Percentiles rank a stretch among this genome's conserved stretches.
phyloP scores from a whole-genome alignment of 2,113 vertebrate genomes.

The Rafetus swinhoei region DNA sequence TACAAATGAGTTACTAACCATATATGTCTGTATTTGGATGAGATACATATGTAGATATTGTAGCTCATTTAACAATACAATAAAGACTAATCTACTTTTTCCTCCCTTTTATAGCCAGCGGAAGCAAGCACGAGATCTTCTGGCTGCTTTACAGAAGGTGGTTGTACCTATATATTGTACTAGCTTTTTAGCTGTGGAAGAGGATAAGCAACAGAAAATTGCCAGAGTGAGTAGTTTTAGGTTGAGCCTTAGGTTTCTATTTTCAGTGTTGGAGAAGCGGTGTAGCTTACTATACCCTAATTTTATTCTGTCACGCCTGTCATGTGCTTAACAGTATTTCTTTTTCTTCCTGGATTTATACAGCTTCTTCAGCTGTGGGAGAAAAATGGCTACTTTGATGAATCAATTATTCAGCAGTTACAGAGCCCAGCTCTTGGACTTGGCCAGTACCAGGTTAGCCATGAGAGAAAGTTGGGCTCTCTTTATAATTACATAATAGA shows the following conservation, averaged over 20 bases:
- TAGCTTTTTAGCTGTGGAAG: constrained; percentile 96
- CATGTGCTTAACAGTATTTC: not conserved
- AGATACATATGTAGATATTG: not conserved
- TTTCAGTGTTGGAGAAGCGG: fast-evolving
- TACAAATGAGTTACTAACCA: not conserved
- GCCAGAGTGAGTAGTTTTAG: constrained; percentile 82
- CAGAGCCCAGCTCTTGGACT: constrained; percentile 96
- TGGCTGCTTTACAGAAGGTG: constrained; percentile 96
- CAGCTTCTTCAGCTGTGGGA: constrained; percentile 98
- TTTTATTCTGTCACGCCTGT: not conserved
- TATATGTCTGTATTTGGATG: not conserved
- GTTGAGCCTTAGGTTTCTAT: not conserved
- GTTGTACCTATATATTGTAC: constrained; percentile 99
- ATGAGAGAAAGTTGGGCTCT: not conserved
- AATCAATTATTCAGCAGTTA: constrained; percentile 95
- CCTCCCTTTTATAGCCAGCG: constrained; percentile 84
- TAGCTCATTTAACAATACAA: fast-evolving
- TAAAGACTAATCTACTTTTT: not conserved
- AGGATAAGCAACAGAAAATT: constrained; percentile 98
- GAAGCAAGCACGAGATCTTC: constrained; percentile 95
- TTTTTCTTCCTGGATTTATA: not conserved
- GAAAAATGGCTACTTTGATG: constrained; percentile 97
- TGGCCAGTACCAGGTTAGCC: constrained; percentile 94
- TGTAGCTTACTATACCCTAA: not conserved
- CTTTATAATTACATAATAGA: not conserved